Base-by-base conservation (phyloP, 2,888 invertebrate species). In the Nebria salina region DNA sequence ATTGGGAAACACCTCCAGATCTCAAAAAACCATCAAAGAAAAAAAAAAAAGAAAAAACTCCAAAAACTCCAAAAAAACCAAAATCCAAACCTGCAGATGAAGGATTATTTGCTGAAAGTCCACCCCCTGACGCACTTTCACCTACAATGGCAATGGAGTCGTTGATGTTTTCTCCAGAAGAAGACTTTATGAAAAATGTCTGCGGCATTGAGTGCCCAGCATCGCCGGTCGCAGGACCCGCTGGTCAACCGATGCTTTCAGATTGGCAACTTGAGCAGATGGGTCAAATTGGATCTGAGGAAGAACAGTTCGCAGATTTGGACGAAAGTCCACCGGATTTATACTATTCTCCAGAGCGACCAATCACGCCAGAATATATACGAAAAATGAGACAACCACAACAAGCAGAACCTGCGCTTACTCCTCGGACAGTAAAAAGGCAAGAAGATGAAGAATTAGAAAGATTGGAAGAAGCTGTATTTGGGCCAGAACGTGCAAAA, bases 31-130 rank as follows among this genome's bases (percentile, higher is more conserved):
- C 42, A 8, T 15, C 13, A 34, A 43, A 66, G 1, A 43, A 41
- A 70, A 70, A 42, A 15, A 34, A 26, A 9, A 70, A 43, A 25
- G 1, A 11, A 42, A 77, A 70, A 72, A 77, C 77, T 64, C 77
- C 20, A 20, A 20, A 20, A 20, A 20, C 20, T 20, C 20, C 20
- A 20, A 20, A 20, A 20, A 20, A 20, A 20, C 43, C 54, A 9
- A 43, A 9, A 70, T 13, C 9, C 7, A 54, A 43, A 20, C 34
- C 20, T 11, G 70, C 13, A 70, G 70, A 70, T 70, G 70, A 25
- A 15, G 70, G 70, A 26, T 20, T 77, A 15, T 77, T 34, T 54
- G 26, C 64, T 77, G 77, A 77, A 34, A 77, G 77, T 72, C 77
- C 77, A 9, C 77, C 77, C 6, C 9, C 15, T 11, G 64, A 43